phyloP scores from a whole-genome alignment of 2,888 invertebrate species.

The Lobophora halterata region DNA sequence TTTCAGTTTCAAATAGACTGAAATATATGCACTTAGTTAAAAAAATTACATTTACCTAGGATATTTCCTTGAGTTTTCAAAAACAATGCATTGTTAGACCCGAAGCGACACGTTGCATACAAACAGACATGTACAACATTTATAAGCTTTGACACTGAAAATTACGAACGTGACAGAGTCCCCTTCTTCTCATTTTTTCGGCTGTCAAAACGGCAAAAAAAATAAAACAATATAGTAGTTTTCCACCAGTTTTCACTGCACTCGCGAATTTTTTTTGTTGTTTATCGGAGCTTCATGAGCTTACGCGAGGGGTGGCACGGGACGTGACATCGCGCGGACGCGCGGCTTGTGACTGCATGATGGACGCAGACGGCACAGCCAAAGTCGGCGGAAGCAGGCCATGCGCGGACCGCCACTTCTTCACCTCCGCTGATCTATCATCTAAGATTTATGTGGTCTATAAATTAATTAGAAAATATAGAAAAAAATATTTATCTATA shows the following conservation, averaged over 20 bases:
- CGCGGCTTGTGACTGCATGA: slow-evolving; percentile 61
- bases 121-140: slow-evolving; percentile 59
- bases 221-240: slow-evolving; percentile 11
- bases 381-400: slow-evolving; percentile 33
- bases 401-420: slow-evolving; percentile 43
- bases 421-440: slow-evolving; percentile 34
- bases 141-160: slow-evolving; percentile 66
- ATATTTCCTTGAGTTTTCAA: slow-evolving; percentile 38
- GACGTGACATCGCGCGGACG: slow-evolving; percentile 65
- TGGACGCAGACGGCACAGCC: slow-evolving; percentile 21
- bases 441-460: slow-evolving; percentile 58
- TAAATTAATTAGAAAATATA: no score
- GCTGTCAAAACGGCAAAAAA: slow-evolving; percentile 31
- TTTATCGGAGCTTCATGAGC: slow-evolving; percentile 33
- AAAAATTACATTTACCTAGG: slow-evolving; percentile 41
- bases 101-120: slow-evolving; percentile 43
- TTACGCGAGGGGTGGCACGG: slow-evolving; percentile 40
- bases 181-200: slow-evolving; percentile 49
- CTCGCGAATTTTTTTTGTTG: slow-evolving; percentile 34
- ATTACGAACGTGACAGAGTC: slow-evolving; percentile 71
- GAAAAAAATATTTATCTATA: no score
- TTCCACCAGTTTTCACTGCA: slow-evolving; percentile 41
- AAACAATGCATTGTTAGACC: slow-evolving; percentile 51
- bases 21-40: not conserved
- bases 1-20: slow-evolving; percentile 1